phyloP scores from a whole-genome alignment of 1,140 invertebrate species.

The Probaryconus sp. region DNA sequence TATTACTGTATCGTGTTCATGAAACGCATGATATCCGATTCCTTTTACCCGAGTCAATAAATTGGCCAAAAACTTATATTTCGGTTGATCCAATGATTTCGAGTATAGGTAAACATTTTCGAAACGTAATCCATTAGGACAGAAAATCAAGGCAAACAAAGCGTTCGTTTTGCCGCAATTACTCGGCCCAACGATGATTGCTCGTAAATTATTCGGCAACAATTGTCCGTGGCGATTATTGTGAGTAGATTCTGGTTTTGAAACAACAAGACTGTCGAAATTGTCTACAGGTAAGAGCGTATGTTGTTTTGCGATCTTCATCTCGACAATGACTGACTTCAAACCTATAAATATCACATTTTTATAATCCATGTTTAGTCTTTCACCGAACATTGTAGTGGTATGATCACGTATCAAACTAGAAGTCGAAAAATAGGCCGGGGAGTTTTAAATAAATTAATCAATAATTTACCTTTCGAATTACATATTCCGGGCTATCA shows the following conservation, averaged over 20 bases:
- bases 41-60: slow-evolving; percentile 1
- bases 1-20: slow-evolving; percentile 50
- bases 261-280: slow-evolving; percentile 9
- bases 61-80: slow-evolving; percentile 63
- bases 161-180: slow-evolving; percentile 72
- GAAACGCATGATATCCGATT: not conserved
- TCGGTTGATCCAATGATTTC: slow-evolving; percentile 65
- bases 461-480: slow-evolving; percentile 74
- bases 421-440: slow-evolving; percentile 26
- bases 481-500: slow-evolving; percentile 75
- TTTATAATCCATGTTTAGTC: slow-evolving; percentile 4
- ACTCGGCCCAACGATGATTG: slow-evolving; percentile 61
- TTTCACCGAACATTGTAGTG: not conserved
- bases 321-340: not conserved
- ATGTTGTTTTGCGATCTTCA: not conserved
- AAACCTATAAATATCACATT: not conserved
- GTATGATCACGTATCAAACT: not conserved
- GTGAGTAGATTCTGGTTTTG: not conserved
- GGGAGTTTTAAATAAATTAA: slow-evolving; percentile 67
- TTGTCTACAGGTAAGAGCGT: slow-evolving; percentile 4
- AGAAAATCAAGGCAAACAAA: slow-evolving; percentile 63
- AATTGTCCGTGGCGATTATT: slow-evolving; percentile 36
- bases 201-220: slow-evolving; percentile 45
- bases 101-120: slow-evolving; percentile 71
- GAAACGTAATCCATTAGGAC: slow-evolving; percentile 65